Evolutionary conservation across 2,113 vertebrate genomes (phyloP).

Genomic region (Bubo bubo): DNA sequence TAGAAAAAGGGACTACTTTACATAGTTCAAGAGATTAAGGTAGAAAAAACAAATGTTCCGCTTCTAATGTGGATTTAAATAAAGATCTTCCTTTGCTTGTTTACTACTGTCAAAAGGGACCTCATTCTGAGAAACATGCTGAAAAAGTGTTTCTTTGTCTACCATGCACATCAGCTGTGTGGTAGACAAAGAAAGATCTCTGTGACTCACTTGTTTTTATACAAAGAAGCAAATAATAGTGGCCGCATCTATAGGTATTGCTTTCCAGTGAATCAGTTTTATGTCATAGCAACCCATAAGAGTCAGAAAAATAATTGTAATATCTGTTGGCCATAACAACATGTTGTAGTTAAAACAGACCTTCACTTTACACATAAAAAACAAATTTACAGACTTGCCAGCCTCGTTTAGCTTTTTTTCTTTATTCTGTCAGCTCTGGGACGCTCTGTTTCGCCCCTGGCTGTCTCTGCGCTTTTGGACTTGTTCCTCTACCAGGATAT

Average conservation of each 20-base stretch:
- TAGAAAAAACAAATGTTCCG: background rate
- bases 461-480: background rate
- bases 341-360: background rate
- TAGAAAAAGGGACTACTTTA: background rate
- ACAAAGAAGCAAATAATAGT: background rate
- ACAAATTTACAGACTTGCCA: background rate
- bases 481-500: background rate
- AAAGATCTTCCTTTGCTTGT: background rate
- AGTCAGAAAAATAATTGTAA: background rate
- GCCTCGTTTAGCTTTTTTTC: background rate
- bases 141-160: background rate
- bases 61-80: background rate
- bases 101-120: background rate
- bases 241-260: background rate
- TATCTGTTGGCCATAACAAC: background rate
- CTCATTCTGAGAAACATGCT: background rate
- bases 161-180: background rate
- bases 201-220: background rate
- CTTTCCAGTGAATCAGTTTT: background rate
- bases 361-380: background rate
- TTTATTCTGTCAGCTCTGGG: background rate
- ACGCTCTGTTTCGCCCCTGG: background rate
- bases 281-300: background rate
- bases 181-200: background rate
- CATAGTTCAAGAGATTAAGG: background rate